A percentile compares a stretch with the other conserved stretches of the same genome.
Conservation (phyloP, 2,797 vertebrate genomes). For the Neosilurus hyrtlii region DNA sequence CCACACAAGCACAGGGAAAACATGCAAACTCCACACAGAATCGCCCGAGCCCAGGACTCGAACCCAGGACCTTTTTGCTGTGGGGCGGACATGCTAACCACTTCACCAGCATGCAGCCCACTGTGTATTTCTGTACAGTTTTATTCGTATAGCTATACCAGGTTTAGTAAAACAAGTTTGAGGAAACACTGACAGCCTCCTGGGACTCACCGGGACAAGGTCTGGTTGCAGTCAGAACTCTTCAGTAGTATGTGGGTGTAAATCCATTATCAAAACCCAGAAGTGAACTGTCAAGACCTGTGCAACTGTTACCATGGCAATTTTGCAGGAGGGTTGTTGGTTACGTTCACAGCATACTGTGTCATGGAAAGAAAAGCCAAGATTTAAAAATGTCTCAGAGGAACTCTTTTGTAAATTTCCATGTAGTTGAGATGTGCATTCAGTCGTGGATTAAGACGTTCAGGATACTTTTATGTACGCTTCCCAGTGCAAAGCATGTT, state of each 20-base stretch:
- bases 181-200: conserved; percentile 12
- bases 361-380: not conserved
- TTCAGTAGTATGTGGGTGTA: conserved; percentile 7
- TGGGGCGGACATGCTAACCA: too few relatives aligned
- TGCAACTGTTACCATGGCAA: conserved; percentile 17
- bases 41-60: too few relatives aligned
- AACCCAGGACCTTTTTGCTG: too few relatives aligned
- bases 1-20: too few relatives aligned
- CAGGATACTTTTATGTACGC: not conserved
- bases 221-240: conserved; percentile 8
- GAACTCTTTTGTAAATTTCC: not conserved
- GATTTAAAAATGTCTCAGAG: conserved; percentile 14
- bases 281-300: conserved; percentile 14
- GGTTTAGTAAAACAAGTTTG: not conserved
- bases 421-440: not conserved
- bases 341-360: conserved; percentile 5
- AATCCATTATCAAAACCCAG: conserved; percentile 12
- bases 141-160: not conserved
- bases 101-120: too few relatives aligned
- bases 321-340: not conserved
- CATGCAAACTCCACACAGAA: too few relatives aligned
- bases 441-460: conserved; percentile 5
- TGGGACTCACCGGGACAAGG: conserved; percentile 8
- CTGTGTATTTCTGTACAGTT: not conserved
- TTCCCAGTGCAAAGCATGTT: not conserved